These are phyloP conservation scores for Leptopilina drosophilae DNA, from an alignment of 2,888 invertebrate species.

Conservation along the genomic window DNA sequence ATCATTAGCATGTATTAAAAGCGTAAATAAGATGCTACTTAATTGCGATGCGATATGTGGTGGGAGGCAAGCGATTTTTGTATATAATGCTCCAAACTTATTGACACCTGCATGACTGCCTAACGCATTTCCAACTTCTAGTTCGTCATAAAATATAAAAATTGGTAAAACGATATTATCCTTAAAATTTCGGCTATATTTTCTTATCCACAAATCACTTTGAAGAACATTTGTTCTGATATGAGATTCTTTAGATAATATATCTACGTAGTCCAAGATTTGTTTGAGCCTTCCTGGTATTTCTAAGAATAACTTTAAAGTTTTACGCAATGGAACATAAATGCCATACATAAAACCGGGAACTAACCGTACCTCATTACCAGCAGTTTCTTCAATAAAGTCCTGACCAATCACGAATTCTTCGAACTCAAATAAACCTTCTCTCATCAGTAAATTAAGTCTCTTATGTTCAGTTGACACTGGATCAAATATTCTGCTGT, in stretches of 20 bases:
- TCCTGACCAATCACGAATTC: conserved; percentile 27
- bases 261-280: conserved; percentile 43
- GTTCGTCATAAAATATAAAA: conserved; percentile 43
- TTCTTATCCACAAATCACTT: conserved; percentile 41
- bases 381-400: conserved; percentile 19
- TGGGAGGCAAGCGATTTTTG: conserved; percentile 34
- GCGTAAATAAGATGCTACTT: conserved; percentile 38
- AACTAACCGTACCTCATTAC: conserved; percentile 15
- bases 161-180: conserved; percentile 44
- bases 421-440: conserved; percentile 37
- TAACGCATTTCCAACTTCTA: no score
- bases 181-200: conserved; percentile 39
- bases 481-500: conserved; percentile 1
- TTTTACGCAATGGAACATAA: conserved; percentile 30
- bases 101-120: no score
- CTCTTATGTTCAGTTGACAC: conserved; percentile 15
- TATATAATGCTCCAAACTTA: neutral
- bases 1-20: conserved; percentile 34
- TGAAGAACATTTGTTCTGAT: conserved; percentile 46
- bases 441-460: conserved; percentile 22
- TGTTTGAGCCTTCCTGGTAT: conserved; percentile 43
- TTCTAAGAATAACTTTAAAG: conserved; percentile 44
- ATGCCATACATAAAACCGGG: conserved; percentile 23
- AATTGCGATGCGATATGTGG: conserved; percentile 34
- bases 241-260: conserved; percentile 39